Evolutionary conservation across 2,888 invertebrate species (phyloP), one percentile per base, ranked within the genome.

Genomic region (Muschampia plurimacula): DNA sequence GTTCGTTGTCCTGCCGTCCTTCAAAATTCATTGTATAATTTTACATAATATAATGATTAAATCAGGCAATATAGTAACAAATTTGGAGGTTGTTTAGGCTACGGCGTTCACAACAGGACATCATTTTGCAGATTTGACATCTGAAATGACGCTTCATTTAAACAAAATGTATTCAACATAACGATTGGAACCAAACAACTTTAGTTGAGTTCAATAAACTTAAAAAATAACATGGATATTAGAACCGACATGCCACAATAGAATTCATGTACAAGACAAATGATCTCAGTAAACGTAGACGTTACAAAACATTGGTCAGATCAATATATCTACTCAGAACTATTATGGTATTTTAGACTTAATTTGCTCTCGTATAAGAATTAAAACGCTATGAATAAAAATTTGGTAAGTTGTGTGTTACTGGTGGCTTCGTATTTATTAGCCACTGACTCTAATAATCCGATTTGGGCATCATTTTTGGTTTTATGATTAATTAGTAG

Each of bases 401-500:
- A 36, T 46, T 44, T 22, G 28, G 32, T 52, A 44, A 72, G 49
- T 52, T 72, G 55, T 52, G 15, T 69, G 66, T 22, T 22, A 22
- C 49, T 41, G 46, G 71, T 70, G 65, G 74, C 67, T 62, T 75
- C 74, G 79, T 83, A 82, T 84, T 82, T 85, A 83, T 84, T 80
- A 81, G 79, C 81, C 82, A 82, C 81, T 77, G 81, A 74, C 77
- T 82, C 80, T 84, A 84, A 85, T 88, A 88, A 87, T 86, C 84
- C 82, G 84, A 83, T 84, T 83, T 83, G 83, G 82, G 81, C 80
- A 83, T 84, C 82, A 82, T 85, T 80, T 82, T 77, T 74, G 80
- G 71, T 78, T 79, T 79, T 80, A 80, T 89, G 86, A 88, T 87
- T 88, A 88, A 87, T 88, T 83, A 86, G 82, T 83, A 75, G 76